Base-by-base conservation (phyloP, 2,797 vertebrate genomes). In the Melanotaenia trifasciata region DNA sequence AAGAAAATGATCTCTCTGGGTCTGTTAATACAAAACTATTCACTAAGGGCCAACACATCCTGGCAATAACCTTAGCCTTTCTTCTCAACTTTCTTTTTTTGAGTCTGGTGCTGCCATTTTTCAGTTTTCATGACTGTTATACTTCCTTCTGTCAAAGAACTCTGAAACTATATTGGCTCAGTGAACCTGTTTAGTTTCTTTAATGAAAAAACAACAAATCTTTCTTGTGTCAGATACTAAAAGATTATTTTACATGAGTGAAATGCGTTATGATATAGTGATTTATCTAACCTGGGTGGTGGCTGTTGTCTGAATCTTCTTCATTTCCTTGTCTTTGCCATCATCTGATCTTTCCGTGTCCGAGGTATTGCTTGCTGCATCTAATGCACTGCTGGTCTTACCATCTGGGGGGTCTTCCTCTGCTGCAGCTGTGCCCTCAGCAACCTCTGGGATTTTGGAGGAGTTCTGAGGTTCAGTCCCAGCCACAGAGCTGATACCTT, bases 251-350 rank as follows among this genome's bases (percentile, higher is more conserved):
- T 47, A 16, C 2, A 35, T 56, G 4, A 47, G 36, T 30, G 5
- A 68, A 45, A 35, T 38, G 14, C 0, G 30, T 22, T 18, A 47
- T 11, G 8, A 47, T 18, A 47, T 35, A 9, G 12, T 24, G 38
- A 2, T 33, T 33, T 33, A 10, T 80, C 94, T 83, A 81, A 98
- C 97, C 93, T 98, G 97, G 20, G 96, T 97, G 24, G 96, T 97
- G n/a, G 96, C 85, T 3, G 88, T 98, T 8, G 97, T 98, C 86
- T 96, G 97, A 87, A 98, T 97, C 91, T 97, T 98, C 88, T 95
- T 95, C 57, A 94, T 94, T 83, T 97, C 96, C 74, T 96, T 98
- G 54, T 97, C 96, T 84, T 96, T 96, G 73, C 95, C 93, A 72
- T 97, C 96, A 10, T 96, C 96, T 47, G 95, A 96, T 82, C 94